Base-by-base conservation (phyloP, 2,888 invertebrate genomes). In the Thelaira solivaga region DNA sequence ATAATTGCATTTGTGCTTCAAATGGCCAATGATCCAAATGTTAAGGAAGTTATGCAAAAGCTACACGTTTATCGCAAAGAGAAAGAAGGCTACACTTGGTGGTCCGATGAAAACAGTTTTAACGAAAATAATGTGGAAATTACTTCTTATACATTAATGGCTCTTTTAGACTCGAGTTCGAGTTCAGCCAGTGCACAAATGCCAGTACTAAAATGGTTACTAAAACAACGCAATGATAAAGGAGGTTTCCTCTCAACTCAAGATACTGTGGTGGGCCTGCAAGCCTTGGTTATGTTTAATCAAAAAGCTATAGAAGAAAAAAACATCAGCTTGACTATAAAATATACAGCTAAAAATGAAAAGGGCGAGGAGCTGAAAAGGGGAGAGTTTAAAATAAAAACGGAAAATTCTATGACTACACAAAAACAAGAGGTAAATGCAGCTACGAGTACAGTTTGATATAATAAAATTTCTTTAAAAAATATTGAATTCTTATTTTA, bases 61-160 rank as follows among this genome's bases (percentile, higher is more conserved):
- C 86, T 92, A 83, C 90, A 91, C 78, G 3, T 1, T 1, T 7
- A 29, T 8, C 36, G 55, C 88, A 90, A 90, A 6, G 67, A 80
- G 39, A 88, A 34, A 1, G 2, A 59, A 90, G 62, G 90, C 82
- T 93, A 41, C 90, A 93, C 93, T 83, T 96, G 95, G 93, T 97
- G 97, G 97, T 92, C 93, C 45, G 93, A 94, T 80, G 87, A 89
- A 1, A 85, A 89, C 0, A 84, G 88, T 43, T 83, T 85, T 2
- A 91, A 92, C 76, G 93, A 95, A 49, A 92, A 93, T 0, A 83
- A 85, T 81, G 89, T 97, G 4, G 95, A 95, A 87, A 95, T 95
- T 82, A 96, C 97, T 0, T 93, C 96, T 0, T 97, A 97, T 89
- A 95, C 93, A 13, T 89, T 98, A 67, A 90, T 96, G 71, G 92